Conservation (phyloP, 2,888 invertebrate species). For the Antheraea yamamai region DNA sequence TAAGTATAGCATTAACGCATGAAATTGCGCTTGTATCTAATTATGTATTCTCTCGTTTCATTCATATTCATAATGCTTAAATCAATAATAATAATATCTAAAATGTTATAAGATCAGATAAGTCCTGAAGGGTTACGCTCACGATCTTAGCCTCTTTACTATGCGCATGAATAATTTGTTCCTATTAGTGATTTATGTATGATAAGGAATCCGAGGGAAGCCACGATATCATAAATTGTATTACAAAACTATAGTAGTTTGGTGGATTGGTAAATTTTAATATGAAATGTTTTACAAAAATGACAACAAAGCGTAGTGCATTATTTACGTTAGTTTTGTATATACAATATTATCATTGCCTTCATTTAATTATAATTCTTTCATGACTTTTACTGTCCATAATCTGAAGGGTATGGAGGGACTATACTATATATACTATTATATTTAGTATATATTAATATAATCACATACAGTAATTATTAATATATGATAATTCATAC, state of each 20-base stretch:
- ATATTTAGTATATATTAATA: not conserved
- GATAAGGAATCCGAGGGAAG: slow-evolving; percentile 65
- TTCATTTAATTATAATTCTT: not conserved
- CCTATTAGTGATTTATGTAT: slow-evolving; percentile 75
- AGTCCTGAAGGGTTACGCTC: slow-evolving; percentile 56
- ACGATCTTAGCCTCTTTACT: slow-evolving; percentile 70
- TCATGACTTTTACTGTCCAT: not conserved
- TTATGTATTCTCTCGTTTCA: slow-evolving; percentile 5
- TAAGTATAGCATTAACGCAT: not conserved
- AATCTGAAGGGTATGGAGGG: no score
- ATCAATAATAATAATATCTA: slow-evolving; percentile 33
- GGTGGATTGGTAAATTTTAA: slow-evolving; percentile 36
- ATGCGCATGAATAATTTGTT: slow-evolving; percentile 81
- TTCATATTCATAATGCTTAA: slow-evolving; percentile 21
- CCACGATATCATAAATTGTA: slow-evolving; percentile 58
- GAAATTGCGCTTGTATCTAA: not conserved
- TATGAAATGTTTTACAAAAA: not conserved
- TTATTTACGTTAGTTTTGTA: not conserved
- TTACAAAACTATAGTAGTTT: slow-evolving; percentile 3
- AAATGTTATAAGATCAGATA: slow-evolving; percentile 49
- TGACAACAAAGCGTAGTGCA: not conserved
- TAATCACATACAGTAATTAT: not conserved
- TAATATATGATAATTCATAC: not conserved
- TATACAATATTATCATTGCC: not conserved
- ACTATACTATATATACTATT: no score